Evolutionary conservation across 2,888 invertebrate species (phyloP).

Genomic region (Chaitophorus viminalis): DNA sequence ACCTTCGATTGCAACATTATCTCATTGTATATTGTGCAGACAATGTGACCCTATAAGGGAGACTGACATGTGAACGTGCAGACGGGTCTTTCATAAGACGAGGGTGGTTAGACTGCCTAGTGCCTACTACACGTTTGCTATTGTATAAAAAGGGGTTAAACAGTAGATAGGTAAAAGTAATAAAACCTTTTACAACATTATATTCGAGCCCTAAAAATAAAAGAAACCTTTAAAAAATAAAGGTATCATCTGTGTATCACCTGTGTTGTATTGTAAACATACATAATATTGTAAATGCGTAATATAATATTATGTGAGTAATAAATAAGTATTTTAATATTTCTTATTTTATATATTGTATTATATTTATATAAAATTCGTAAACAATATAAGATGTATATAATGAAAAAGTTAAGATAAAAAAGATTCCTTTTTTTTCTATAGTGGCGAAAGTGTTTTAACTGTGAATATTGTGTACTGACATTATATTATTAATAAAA

Average conservation of each 20-base stretch:
- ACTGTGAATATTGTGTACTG: neutral
- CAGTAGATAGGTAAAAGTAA: slow-evolving; percentile 34
- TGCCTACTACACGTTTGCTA: neutral
- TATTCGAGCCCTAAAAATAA: neutral
- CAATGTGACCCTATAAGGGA: neutral
- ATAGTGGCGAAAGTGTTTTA: slow-evolving; percentile 28
- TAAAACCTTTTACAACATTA: slow-evolving; percentile 36
- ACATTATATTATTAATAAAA: neutral
- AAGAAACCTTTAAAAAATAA: neutral
- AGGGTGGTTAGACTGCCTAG: slow-evolving; percentile 21
- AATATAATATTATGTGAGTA: neutral
- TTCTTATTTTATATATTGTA: too few species aligned
- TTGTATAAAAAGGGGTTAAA: slow-evolving; percentile 42
- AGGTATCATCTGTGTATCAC: neutral
- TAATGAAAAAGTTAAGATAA: neutral
- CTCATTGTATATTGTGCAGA: neutral
- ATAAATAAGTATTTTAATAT: too few species aligned
- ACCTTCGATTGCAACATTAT: neutral
- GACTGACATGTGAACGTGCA: neutral
- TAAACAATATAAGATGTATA: neutral
- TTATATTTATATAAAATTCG: too few species aligned
- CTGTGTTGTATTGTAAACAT: neutral
- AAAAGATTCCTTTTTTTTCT: neutral
- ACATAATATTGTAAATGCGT: too few species aligned
- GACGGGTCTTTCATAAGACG: slow-evolving; percentile 15